phyloP scores from a whole-genome alignment of 2,888 invertebrate genomes.

The Blera fallax region DNA sequence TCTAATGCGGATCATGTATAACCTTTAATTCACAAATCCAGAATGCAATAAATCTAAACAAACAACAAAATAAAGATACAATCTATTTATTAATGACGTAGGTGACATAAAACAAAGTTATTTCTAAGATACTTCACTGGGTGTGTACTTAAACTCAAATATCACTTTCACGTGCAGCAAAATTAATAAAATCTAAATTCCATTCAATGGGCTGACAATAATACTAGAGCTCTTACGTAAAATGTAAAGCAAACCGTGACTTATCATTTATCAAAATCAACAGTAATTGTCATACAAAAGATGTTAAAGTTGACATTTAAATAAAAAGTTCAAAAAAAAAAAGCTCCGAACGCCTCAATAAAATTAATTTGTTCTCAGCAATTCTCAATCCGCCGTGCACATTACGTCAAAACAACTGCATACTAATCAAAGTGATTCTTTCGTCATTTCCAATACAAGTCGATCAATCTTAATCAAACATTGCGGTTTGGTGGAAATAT shows the following conservation, averaged over 20 bases:
- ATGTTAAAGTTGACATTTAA: neutral
- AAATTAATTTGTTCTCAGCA: neutral
- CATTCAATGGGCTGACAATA: neutral
- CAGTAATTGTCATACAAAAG: neutral
- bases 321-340: neutral
- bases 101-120: neutral
- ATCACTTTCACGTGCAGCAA: neutral
- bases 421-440: neutral
- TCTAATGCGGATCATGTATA: too few species aligned
- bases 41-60: too few species aligned
- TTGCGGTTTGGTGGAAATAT: neutral
- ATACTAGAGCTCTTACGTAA: neutral
- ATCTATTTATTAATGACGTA: neutral
- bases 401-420: neutral
- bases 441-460: neutral
- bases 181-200: neutral
- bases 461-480: neutral
- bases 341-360: neutral
- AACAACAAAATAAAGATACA: neutral
- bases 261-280: neutral
- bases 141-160: neutral
- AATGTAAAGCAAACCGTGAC: neutral
- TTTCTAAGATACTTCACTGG: neutral
- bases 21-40: too few species aligned
- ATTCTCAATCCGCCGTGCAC: neutral